Percentiles rank a stretch among this genome's conserved stretches.
phyloP scores from a whole-genome alignment of 2,797 vertebrate species.

The Melanotaenia pygmaea region DNA sequence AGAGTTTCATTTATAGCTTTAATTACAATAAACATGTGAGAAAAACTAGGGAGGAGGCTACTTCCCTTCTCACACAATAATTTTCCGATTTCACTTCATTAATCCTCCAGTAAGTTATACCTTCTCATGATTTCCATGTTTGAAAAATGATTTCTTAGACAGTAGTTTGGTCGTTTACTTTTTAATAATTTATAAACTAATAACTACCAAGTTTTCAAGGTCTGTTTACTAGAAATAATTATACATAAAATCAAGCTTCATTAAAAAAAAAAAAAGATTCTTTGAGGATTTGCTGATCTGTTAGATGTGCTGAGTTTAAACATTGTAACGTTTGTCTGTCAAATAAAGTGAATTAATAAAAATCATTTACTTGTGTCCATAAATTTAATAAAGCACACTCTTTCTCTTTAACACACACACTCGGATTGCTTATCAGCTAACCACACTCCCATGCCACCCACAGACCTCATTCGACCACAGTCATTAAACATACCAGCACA shows the following conservation, averaged over 20 bases:
- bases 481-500: slow-evolving; percentile 34
- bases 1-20: slow-evolving; percentile 68
- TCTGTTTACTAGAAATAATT: not conserved
- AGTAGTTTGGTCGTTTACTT: not conserved
- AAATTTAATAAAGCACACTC: not conserved
- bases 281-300: too few species aligned
- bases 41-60: slow-evolving; percentile 41
- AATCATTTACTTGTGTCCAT: not conserved
- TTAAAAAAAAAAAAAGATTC: too few species aligned
- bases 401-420: slow-evolving; percentile 11
- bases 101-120: not conserved
- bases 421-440: slow-evolving; percentile 15
- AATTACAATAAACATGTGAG: slow-evolving; percentile 72
- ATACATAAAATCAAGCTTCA: too few species aligned
- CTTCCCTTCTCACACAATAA: slow-evolving; percentile 3
- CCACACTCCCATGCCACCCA: slow-evolving; percentile 2
- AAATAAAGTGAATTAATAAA: too few species aligned
- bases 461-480: slow-evolving; percentile 19
- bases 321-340: not conserved
- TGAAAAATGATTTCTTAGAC: not conserved
- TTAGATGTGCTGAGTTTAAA: not conserved
- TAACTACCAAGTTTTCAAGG: not conserved
- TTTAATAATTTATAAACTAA: not conserved
- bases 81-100: slow-evolving; percentile 10
- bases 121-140: not conserved